Evolutionary conservation across 1,140 invertebrate genomes (phyloP), one percentile per base, ranked within the genome.

Genomic region (Bombus cullumanus): DNA sequence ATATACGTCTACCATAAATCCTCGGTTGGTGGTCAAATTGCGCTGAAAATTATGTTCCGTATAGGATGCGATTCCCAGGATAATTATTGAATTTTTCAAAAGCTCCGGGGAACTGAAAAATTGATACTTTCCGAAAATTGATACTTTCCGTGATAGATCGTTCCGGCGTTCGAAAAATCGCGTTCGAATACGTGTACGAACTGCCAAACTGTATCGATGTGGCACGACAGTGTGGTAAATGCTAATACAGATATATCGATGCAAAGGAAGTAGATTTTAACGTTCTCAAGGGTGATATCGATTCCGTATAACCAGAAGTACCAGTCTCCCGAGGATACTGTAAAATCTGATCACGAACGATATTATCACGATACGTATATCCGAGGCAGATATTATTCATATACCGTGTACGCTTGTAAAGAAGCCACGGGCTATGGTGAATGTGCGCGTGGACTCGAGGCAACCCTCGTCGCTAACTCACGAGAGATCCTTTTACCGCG

Each of bases 391-490:
- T 91, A 88, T 91, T 90, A 90, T 91, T 90, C 89, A 90, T 88
- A 81, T 71, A 76, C 64, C 77, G 69, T 76, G 72, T 86, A 79
- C 80, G 76, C 62, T 81, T 88, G 76, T 90, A 86, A 90, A 86
- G 83, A 88, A 90, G 75, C 86, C 78, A 87, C 43, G 66, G 74
- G 34, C 83, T 43, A 74, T n/a, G 72, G 78, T 83, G 81, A 86
- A 92, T 93, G 91, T 88, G 87, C 90, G 90, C 81, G 91, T 90
- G 91, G 92, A 91, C 92, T 92, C 86, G 34, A 83, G 91, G 90
- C 90, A 92, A 94, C 92, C 91, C 93, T 93, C 92, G 91, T 91
- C 92, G 89, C 91, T 90, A 93, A 94, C 91, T 90, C 88, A 85
- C 86, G 78, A 75, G 83, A 89, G 84, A 90, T 90, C 86, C 90